phyloP scores from a whole-genome alignment of 2,888 invertebrate species.

The Watsonalla cultraria region DNA sequence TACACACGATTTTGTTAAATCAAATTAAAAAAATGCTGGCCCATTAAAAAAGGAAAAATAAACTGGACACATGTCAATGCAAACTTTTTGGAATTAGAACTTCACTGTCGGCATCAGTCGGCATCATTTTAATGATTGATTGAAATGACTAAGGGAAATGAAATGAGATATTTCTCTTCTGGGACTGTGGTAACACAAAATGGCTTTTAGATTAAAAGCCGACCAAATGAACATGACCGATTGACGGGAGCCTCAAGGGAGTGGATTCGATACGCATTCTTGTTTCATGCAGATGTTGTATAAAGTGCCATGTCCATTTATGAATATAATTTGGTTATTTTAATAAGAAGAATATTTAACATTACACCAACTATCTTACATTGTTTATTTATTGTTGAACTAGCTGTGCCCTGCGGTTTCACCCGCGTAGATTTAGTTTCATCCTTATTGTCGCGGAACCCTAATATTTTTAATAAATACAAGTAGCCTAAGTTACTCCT shows the following conservation, averaged over 20 bases:
- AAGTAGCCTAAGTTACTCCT: too few relatives aligned
- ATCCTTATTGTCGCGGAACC: too few relatives aligned
- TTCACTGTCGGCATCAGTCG: slow-evolving; percentile 1
- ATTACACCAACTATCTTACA: neutral
- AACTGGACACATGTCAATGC: neutral
- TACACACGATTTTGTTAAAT: too few relatives aligned
- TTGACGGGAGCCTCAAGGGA: slow-evolving; percentile 19
- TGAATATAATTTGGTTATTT: neutral
- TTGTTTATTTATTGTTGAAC: too few relatives aligned
- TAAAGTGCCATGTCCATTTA: neutral
- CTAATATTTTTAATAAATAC: too few relatives aligned
- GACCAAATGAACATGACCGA: slow-evolving; percentile 33
- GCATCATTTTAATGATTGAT: slow-evolving; percentile 9
- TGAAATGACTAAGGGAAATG: slow-evolving; percentile 6
- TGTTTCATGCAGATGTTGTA: slow-evolving; percentile 2
- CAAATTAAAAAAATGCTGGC: too few relatives aligned
- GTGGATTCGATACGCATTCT: slow-evolving; percentile 6
- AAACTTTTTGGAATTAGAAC: neutral
- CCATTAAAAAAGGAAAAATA: neutral
- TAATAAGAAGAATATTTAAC: neutral
- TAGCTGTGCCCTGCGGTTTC: too few relatives aligned
- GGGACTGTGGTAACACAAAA: slow-evolving; percentile 53
- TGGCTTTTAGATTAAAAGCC: slow-evolving; percentile 69
- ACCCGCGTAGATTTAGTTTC: too few relatives aligned
- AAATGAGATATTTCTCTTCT: slow-evolving; percentile 22